phyloP scores from a whole-genome alignment of 2,888 invertebrate species.

The Halocaridina rubra region DNA sequence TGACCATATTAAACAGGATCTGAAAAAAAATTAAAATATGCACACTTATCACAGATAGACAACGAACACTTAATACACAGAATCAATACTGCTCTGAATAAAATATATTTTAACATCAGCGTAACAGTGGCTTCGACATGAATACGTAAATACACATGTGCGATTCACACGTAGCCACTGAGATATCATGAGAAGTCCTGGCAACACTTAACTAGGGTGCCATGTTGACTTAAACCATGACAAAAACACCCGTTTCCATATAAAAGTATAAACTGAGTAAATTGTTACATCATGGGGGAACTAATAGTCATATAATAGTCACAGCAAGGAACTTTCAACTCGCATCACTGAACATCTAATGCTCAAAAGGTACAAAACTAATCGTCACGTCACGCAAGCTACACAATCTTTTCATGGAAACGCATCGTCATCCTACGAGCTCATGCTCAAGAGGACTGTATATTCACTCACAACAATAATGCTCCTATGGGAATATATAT shows the following conservation, averaged over 20 bases:
- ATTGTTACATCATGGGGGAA: not conserved
- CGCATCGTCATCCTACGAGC: not conserved
- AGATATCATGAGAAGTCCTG: not conserved
- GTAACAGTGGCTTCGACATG: not conserved
- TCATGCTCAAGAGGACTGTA: no score
- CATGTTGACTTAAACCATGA: slow-evolving; percentile 23
- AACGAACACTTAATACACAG: slow-evolving; percentile 37
- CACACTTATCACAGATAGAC: slow-evolving; percentile 54
- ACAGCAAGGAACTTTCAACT: not conserved
- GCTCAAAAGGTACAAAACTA: not conserved
- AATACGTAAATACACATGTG: slow-evolving; percentile 2
- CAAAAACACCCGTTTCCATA: slow-evolving; percentile 54
- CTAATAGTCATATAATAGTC: slow-evolving; percentile 10
- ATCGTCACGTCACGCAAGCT: not conserved
- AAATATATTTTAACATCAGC: not conserved
- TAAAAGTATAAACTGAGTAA: slow-evolving; percentile 56
- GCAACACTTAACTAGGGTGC: not conserved
- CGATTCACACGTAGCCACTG: slow-evolving; percentile 1
- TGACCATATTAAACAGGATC: not conserved
- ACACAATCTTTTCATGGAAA: not conserved
- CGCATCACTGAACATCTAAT: not conserved
- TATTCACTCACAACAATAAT: no score
- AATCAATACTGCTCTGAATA: slow-evolving; percentile 43
- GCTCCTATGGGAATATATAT: no score
- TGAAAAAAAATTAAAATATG: not conserved